Evolutionary conservation across 2,797 vertebrate genomes (phyloP).

Genomic region (Alcedo quadribrachys): DNA sequence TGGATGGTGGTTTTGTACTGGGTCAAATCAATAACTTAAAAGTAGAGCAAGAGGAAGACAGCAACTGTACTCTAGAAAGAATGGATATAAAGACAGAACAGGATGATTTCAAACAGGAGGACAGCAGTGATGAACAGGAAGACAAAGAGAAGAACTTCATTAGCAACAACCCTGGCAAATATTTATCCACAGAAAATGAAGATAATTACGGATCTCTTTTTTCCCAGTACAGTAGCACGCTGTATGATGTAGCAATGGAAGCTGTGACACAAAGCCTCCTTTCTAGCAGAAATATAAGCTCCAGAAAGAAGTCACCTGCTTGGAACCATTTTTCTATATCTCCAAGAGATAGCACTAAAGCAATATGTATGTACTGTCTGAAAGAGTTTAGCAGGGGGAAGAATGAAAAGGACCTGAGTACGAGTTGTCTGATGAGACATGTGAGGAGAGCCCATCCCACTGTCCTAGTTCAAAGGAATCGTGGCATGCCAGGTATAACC

Average conservation of each 20-base stretch:
- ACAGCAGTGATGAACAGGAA: conserved; percentile 82
- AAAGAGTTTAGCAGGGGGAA: conserved; percentile 98
- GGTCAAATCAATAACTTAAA: conserved; percentile 70
- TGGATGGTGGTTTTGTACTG: conserved; percentile 61
- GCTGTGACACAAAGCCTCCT: conserved; percentile 97
- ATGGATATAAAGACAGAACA: conserved; percentile 82
- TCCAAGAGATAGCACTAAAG: conserved; percentile 96
- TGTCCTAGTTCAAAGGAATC: conserved; percentile 87
- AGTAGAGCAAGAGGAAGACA: conserved; percentile 69
- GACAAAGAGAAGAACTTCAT: conserved; percentile 79
- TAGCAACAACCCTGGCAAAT: conserved; percentile 79
- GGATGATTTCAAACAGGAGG: conserved; percentile 79
- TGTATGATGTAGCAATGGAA: conserved; percentile 98
- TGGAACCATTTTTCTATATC: conserved; percentile 99
- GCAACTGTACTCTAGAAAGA: conserved; percentile 55
- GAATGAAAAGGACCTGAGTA: conserved; percentile 99
- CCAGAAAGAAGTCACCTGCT: conserved; percentile 95
- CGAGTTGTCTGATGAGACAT: conserved; percentile 98
- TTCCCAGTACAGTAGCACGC: conserved; percentile 92
- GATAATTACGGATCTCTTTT: conserved; percentile 91
- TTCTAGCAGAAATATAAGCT: conserved; percentile 87
- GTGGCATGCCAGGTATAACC: conserved; percentile 82
- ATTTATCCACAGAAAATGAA: conserved; percentile 82
- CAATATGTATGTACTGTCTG: conserved; percentile 99
- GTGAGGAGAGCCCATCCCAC: conserved; percentile 95